These are phyloP conservation scores for Mionectes olivaceus DNA, from an alignment of 2,797 vertebrate genomes.

Conservation along the genomic window DNA sequence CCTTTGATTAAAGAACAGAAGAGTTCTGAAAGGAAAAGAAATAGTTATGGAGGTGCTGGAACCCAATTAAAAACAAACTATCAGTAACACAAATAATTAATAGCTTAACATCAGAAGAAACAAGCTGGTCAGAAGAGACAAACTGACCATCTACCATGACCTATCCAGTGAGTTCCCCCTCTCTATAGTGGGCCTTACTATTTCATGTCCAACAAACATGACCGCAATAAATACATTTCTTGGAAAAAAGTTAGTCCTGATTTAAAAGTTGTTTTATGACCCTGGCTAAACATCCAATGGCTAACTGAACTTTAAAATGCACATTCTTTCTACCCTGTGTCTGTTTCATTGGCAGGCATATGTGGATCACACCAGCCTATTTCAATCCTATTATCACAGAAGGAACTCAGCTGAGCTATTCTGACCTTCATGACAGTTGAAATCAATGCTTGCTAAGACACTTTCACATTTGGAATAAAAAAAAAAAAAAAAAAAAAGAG, in stretches of 20 bases:
- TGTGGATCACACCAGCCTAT: background rate
- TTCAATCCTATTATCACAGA: background rate
- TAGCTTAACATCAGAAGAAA: background rate
- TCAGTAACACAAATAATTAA: background rate
- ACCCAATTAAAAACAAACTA: background rate
- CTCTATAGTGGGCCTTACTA: background rate
- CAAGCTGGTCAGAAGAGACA: background rate
- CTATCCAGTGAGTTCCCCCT: background rate
- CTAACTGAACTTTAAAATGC: background rate
- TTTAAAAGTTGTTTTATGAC: background rate
- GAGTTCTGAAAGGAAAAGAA: conserved; percentile 64
- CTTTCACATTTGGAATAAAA: background rate
- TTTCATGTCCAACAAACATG: background rate
- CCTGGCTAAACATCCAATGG: background rate
- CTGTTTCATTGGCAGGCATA: background rate
- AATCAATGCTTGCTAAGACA: background rate
- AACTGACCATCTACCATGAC: background rate
- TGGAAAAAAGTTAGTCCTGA: background rate
- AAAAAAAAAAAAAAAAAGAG: too few relatives aligned
- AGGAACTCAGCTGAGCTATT: background rate
- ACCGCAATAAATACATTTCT: background rate
- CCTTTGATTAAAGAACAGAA: background rate
- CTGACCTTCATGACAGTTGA: background rate
- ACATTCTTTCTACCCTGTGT: background rate
- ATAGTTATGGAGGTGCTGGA: conserved; percentile 8